Conservation (phyloP, 1,140 invertebrate genomes). For the Bombus sibiricus region DNA sequence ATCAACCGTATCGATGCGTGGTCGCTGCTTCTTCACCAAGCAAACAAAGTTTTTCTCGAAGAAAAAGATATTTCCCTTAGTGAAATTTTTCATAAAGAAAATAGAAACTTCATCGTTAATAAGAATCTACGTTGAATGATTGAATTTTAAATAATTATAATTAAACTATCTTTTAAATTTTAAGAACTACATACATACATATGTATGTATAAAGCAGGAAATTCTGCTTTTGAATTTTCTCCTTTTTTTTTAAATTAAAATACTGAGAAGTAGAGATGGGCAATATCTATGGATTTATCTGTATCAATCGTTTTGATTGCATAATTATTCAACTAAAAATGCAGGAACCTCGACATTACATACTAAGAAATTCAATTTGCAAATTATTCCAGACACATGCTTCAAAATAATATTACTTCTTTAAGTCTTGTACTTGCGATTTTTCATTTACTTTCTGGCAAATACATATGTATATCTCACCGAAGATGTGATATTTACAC, state of each 20-base stretch:
- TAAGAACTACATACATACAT: no score
- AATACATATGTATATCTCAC: background rate
- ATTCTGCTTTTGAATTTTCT: background rate
- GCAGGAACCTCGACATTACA: background rate
- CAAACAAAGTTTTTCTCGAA: background rate
- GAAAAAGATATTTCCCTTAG: background rate
- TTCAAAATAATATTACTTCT: background rate
- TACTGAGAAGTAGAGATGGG: background rate
- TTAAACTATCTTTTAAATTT: no score
- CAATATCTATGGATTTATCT: background rate
- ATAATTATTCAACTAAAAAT: background rate
- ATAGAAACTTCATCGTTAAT: no score
- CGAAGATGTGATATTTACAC: background rate
- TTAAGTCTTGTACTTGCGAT: background rate
- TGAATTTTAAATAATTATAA: no score
- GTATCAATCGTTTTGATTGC: no score
- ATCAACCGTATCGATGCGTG: no score
- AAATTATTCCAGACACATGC: no score
- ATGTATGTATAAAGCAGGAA: no score
- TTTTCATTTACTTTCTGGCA: background rate
- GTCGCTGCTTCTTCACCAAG: no score
- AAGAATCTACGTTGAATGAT: no score
- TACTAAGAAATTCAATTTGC: background rate
- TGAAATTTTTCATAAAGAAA: no score
- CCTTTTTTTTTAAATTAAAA: background rate